These are phyloP conservation scores for Peromyscus maniculatus DNA, from an alignment of 2,113 vertebrate species.

Conservation along the genomic window DNA sequence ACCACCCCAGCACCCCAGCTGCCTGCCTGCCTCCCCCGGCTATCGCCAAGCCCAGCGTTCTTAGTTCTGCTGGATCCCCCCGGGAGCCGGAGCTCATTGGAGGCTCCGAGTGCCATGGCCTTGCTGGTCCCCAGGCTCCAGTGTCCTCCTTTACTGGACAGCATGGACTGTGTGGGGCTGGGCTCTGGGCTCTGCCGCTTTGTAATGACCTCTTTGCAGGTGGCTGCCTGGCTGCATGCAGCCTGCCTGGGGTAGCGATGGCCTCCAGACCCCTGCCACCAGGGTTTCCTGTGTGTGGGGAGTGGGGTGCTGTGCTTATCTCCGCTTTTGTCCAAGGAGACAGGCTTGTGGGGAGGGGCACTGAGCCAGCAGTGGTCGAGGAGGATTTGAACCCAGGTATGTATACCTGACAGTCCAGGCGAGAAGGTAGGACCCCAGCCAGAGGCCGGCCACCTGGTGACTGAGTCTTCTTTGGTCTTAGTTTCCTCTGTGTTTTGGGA, in stretches of 20 bases:
- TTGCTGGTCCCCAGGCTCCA: background rate
- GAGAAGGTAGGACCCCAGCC: background rate
- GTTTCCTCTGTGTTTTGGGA: background rate
- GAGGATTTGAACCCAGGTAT: background rate
- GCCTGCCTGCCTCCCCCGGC: slow-evolving; percentile 67
- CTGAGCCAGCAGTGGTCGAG: background rate
- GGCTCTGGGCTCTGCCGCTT: background rate
- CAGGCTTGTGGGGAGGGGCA: background rate
- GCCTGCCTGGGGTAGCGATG: background rate
- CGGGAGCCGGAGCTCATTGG: background rate
- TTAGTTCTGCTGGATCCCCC: slow-evolving; percentile 43
- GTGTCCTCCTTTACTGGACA: slow-evolving; percentile 2
- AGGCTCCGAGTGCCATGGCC: background rate
- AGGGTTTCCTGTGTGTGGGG: background rate
- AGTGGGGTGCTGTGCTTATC: background rate
- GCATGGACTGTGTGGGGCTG: background rate
- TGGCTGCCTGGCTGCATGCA: background rate
- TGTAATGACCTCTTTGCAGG: background rate
- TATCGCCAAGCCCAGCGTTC: slow-evolving; percentile 56
- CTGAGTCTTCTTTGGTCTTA: background rate
- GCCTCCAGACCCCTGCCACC: background rate
- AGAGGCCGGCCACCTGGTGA: background rate
- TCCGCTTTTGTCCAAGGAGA: background rate
- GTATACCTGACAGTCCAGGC: background rate
- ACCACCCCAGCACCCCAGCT: slow-evolving; percentile 67